Conservation (phyloP, 2,113 vertebrate genomes). For the Nematolebias whitei region DNA sequence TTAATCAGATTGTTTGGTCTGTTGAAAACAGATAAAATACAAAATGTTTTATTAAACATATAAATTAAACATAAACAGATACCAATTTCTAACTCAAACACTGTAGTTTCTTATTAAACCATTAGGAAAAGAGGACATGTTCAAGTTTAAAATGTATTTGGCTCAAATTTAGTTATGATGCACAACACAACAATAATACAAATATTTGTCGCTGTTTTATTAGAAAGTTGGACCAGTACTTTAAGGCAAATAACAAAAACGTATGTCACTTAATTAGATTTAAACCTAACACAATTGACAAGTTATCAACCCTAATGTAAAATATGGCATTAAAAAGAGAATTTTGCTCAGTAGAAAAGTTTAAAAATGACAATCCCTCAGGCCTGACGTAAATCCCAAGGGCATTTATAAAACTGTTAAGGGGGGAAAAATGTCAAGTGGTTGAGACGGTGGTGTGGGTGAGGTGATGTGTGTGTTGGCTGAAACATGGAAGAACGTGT, state of each 20-base stretch:
- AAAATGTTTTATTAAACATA: background rate
- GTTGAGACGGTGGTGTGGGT: conserved; percentile 2
- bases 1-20: too few relatives aligned
- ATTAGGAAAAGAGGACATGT: background rate
- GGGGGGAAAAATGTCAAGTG: background rate
- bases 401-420: conserved; percentile 4
- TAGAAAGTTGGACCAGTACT: too few relatives aligned
- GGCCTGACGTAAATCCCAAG: background rate
- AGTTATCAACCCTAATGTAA: too few relatives aligned
- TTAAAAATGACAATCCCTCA: background rate
- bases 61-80: background rate
- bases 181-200: too few relatives aligned
- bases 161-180: background rate
- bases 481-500: conserved; percentile 11
- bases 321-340: too few relatives aligned
- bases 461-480: conserved; percentile 2
- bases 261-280: too few relatives aligned
- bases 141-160: background rate
- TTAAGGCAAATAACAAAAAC: too few relatives aligned
- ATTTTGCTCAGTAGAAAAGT: background rate
- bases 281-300: too few relatives aligned
- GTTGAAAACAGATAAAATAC: background rate
- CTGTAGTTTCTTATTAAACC: background rate
- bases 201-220: background rate
- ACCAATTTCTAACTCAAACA: background rate